A percentile compares a stretch with the other conserved stretches of the same genome.
phyloP scores from a whole-genome alignment of 2,797 vertebrate genomes.

The Parauchenoglanis ngamensis region DNA sequence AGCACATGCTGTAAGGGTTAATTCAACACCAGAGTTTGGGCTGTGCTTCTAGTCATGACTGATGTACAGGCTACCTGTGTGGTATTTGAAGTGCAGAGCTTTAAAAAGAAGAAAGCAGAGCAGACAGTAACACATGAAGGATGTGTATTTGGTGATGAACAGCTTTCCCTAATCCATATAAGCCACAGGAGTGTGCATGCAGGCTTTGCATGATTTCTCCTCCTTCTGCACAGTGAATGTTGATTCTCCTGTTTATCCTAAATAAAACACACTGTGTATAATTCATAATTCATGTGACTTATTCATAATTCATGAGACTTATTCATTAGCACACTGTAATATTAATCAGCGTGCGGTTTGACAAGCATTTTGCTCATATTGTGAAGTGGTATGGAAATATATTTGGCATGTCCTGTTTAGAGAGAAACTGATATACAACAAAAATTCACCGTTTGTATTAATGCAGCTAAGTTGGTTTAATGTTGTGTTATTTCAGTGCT shows the following conservation, averaged over 20 bases:
- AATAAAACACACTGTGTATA: conserved; percentile 17
- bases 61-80: not conserved
- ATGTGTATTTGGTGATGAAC: conserved; percentile 38
- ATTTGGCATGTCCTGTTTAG: not conserved
- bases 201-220: conserved; percentile 32
- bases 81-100: not conserved
- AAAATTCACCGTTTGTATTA: not conserved
- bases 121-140: not conserved
- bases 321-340: conserved; percentile 9
- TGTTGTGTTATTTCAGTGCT: not conserved
- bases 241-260: not conserved
- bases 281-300: conserved; percentile 21
- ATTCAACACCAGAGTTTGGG: not conserved
- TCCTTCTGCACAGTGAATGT: conserved; percentile 7
- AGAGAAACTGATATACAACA: not conserved
- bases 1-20: not conserved
- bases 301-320: conserved; percentile 23
- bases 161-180: conserved; percentile 41
- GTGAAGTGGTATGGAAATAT: not conserved
- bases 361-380: conserved; percentile 9
- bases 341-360: not conserved
- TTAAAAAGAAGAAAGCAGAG: not conserved
- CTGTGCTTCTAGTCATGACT: not conserved
- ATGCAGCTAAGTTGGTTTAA: not conserved
- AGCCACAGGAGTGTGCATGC: conserved; percentile 14